These are phyloP conservation scores for Isotomurus palustris DNA, from an alignment of 2,888 invertebrate species.

Conservation along the genomic window DNA sequence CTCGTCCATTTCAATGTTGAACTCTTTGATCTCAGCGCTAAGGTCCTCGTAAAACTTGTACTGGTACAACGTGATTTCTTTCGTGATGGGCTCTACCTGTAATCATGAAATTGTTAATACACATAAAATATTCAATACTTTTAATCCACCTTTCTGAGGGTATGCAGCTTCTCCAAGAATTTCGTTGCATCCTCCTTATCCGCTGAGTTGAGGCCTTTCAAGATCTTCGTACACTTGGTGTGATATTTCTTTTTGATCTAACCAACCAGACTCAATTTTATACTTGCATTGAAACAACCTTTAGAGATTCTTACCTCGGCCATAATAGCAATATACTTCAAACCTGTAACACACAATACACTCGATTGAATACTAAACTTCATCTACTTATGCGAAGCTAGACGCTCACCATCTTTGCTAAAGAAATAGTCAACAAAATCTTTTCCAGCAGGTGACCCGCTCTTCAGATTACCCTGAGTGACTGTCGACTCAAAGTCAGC, in stretches of 20 bases:
- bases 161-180: constrained; percentile 10
- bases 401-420: constrained; percentile 7
- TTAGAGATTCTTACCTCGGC: constrained; percentile 23
- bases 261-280: background rate
- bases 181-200: background rate
- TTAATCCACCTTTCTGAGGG: constrained; percentile 8
- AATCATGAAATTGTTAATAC: background rate
- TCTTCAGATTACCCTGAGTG: too few relatives aligned
- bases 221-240: constrained; percentile 14
- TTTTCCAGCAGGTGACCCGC: background rate
- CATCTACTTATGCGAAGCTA: background rate
- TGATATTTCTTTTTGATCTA: constrained; percentile 20
- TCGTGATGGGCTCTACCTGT: constrained; percentile 1
- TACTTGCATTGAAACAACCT: too few relatives aligned
- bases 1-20: background rate
- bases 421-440: constrained; percentile 19
- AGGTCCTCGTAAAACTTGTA: constrained; percentile 15
- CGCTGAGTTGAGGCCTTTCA: background rate
- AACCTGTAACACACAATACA: background rate
- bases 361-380: background rate
- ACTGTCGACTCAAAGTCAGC: too few relatives aligned
- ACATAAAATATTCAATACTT: background rate
- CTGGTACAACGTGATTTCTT: constrained; percentile 7
- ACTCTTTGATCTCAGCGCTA: background rate
- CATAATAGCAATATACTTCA: constrained; percentile 12